Base-by-base conservation (phyloP, 1,140 invertebrate genomes). In the Antheraea pernyi region DNA sequence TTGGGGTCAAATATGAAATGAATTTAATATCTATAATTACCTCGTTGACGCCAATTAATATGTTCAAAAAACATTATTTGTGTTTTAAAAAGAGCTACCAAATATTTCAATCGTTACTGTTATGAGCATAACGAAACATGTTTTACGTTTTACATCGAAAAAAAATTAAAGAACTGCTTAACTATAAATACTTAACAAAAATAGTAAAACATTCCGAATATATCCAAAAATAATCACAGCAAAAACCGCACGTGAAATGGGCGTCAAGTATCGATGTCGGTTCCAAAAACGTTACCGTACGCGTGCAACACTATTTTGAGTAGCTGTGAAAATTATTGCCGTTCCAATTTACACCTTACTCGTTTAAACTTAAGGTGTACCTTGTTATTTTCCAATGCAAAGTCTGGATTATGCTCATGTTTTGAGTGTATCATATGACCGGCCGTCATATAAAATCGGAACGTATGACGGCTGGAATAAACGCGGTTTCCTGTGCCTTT, bases 181-280 rank as follows among this genome's bases (percentile, higher is more conserved):
- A 22, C 59, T 36, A 19, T 22, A 60, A 60, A 36, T 22, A 60
- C 8, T 11, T 6, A 61, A 61, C 30, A 30, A 30, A 16, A 48
- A 67, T 36, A 70, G 77, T 78, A 77, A 78, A 78, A 81, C 71
- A 59, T 67, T 70, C 78, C 76, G 71, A 82, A 84, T 65, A 11
- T 30, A 60, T 30, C 61, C 60, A 59, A 70, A 73, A 73, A 73
- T 73, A 85, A 19, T 19, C 37, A 7, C 42, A 65, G 62, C 64
- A 65, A 65, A 80, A 84, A 81, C 77, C 74, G 72, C 76, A 84
- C 76, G 71, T 73, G 69, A 77, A 71, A 76, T 70, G 74, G 69
- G 77, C 79, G 76, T 84, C 76, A 79, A 81, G 82, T 84, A 87
- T 87, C 82, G 78, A 82, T 85, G 77, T 81, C 82, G 67, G 61